Base-by-base conservation (phyloP, 2,888 invertebrate species). In the Oasisia sp. region DNA sequence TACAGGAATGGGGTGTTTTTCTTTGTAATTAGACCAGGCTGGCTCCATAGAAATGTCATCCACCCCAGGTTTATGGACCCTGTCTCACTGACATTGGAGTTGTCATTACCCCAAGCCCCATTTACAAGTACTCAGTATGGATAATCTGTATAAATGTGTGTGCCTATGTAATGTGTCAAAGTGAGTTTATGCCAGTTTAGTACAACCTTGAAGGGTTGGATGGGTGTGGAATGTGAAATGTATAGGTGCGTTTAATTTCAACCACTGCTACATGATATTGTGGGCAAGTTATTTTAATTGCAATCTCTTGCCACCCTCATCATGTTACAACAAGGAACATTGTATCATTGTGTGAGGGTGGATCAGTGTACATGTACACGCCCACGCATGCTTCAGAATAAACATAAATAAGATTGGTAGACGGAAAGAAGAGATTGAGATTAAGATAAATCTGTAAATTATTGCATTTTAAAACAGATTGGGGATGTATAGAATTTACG, bases 1-100 rank as follows among this genome's bases (percentile, higher is more conserved):
- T 74, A 74, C 74, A 74, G 74, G 74, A 74, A 74, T 74, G 7
- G 74, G 74, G 74, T 74, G 74, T 74, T 74, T 74, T 74, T 74
- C 74, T 74, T 74, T 74, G 74, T 74, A 74, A 74, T 74, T 74
- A 74, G 74, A 74, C 74, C 74, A 74, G 74, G 74, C 74, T 74
- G 74, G 19, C 74, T 19, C 74, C n/a, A 74, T 74, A 74, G 27
- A 74, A 74, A 19, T 74, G n/a, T 74, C 74, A 74, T 74, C 74
- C 19, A 74, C 74, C 74, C 74, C 14, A n/a, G 74, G 74, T 74
- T 74, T 74, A 74, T 27, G 19, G 27, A 74, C 19, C 74, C n/a
- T 74, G 19, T 74, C 74, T 27, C 27, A 74, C 74, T 27, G 74
- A 74, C 74, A 74, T 74, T 74, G 19, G 74, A 27, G 19, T 27